These are phyloP conservation scores for Cheirogaleus major DNA, from an alignment of 2,797 vertebrate species.

Conservation along the genomic window DNA sequence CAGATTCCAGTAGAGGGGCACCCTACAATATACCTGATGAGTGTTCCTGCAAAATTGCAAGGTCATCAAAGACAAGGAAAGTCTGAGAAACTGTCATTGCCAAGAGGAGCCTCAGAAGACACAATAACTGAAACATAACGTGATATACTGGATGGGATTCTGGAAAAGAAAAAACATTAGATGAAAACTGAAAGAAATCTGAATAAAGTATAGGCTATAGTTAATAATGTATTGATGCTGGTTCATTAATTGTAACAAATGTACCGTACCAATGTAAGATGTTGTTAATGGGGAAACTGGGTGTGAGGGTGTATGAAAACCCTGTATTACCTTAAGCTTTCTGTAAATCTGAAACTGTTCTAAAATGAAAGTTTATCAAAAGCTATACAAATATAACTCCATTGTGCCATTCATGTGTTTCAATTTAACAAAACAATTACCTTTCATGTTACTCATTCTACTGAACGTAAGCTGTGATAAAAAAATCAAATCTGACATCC, in stretches of 20 bases:
- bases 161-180: neutral
- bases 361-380: constrained; percentile 19
- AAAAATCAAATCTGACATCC: neutral
- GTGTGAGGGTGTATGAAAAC: neutral
- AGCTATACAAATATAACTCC: neutral
- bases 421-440: constrained; percentile 8
- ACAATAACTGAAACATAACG: neutral
- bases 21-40: neutral
- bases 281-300: neutral
- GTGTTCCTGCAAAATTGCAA: neutral
- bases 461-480: neutral
- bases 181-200: neutral
- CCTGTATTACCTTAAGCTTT: neutral
- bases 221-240: neutral
- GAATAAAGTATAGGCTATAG: neutral
- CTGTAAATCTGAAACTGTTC: neutral
- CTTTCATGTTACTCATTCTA: neutral
- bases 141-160: neutral
- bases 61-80: neutral
- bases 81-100: neutral
- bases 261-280: neutral
- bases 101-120: neutral
- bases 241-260: neutral
- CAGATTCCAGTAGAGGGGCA: neutral
- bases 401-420: neutral